A percentile compares a stretch with the other conserved stretches of the same genome.
Evolutionary conservation across 1,140 invertebrate species (phyloP).

Genomic region (Pseudomyrmex concolor): DNA sequence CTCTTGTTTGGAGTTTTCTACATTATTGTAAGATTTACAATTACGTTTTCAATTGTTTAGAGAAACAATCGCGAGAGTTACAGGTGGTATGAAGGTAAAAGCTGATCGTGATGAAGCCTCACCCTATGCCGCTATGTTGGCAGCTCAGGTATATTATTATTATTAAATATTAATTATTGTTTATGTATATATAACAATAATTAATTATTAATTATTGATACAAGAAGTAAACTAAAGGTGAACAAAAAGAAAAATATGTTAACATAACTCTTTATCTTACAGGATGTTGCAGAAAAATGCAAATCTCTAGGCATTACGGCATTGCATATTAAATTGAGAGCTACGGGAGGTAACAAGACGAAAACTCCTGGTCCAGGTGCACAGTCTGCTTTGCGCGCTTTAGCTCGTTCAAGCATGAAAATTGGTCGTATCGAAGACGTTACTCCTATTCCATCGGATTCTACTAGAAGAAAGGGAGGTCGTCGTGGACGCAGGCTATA

Average conservation of each 20-base stretch:
- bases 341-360: constrained; percentile 99
- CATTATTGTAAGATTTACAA: neutral
- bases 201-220: too few relatives aligned
- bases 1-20: neutral
- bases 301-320: constrained; percentile 98
- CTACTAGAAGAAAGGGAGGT: constrained; percentile 99
- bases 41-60: constrained; percentile 83
- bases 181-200: too few relatives aligned
- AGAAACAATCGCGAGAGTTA: constrained; percentile 99
- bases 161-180: neutral
- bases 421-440: constrained; percentile 99
- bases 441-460: constrained; percentile 99
- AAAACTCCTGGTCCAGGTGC: constrained; percentile 99
- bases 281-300: constrained; percentile 99
- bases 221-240: too few relatives aligned
- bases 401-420: constrained; percentile 99
- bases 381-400: constrained; percentile 98
- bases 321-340: constrained; percentile 99
- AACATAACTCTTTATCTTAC: constrained; percentile 61
- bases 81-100: constrained; percentile 99
- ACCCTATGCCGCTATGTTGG: constrained; percentile 99
- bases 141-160: constrained; percentile 95
- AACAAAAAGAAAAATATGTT: too few relatives aligned
- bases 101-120: constrained; percentile 99
- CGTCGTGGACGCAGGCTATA: constrained; percentile 98